Evolutionary conservation across 2,888 invertebrate species (phyloP), one percentile per base, ranked within the genome.

Genomic region (Pyrrhia umbra): DNA sequence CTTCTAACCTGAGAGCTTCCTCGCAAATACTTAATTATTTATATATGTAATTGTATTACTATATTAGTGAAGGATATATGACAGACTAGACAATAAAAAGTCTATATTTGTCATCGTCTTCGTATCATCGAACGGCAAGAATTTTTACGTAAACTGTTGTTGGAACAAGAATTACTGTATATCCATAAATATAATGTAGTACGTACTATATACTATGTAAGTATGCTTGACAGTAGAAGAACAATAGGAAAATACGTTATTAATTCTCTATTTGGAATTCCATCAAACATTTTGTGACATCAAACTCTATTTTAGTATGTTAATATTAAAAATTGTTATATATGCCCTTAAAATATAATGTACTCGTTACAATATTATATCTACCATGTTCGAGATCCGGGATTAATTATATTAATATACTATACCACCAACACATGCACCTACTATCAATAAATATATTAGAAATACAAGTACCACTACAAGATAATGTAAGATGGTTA

Each of bases 371-470:
- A 46, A 49, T 30, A n/a, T 30, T 61, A 42, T 46, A 9, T 15
- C 75, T 66, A 74, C 70, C 66, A 56, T 69, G 65, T 56, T 39
- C 60, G 66, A 66, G 75, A 74, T 70, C 75, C 66, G 49, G 52
- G 58, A n/a, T 42, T 34, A 52, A 21, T 52, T 56, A 50, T 46
- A 62, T 8, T 49, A 49, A 37, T n/a, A 52, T 25, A 27, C 27
- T 27, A 40, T 45, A 42, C 23, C 49, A 50, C 51, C 16, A 39
- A 25, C 43, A 45, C 21, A 49, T 42, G n/a, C 18, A 68, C 6
- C 18, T 18, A 54, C 37, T 56, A 58, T 16, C 50, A 64, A 64
- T 64, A 51, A 57, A 68, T 56, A 27, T 37, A 20, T 40, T 57
- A 42, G 15, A 45, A 43, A 52, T 54, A 61, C 54, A 16, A 52